Evolutionary conservation across 92 coral and sea anemone genomes (phyloP), one percentile per base, ranked within the genome.

Genomic region (Porites lobata): DNA sequence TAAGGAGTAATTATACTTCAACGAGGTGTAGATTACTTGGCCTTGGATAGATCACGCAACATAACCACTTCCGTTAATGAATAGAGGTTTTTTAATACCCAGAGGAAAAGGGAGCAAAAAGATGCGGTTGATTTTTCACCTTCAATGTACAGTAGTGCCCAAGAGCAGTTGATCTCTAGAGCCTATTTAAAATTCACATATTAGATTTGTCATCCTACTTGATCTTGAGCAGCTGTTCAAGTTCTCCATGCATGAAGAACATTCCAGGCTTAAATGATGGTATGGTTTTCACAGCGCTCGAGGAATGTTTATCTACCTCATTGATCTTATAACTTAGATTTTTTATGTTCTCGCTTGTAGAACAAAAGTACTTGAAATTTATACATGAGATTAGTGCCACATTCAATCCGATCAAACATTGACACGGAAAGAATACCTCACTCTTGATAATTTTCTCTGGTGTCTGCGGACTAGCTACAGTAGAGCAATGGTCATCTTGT

Each of bases 301-400:
- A 47, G 87, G 80, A 73, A 74, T 84, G 80, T 21, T 84, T 84
- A 84, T 84, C 87, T 72, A 18, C 63, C 57, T 52, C 80, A 74
- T 72, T 32, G 87, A 84, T 84, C 87, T 43, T 73, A 62, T 59
- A 65, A 79, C 73, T 20, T 9, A 74, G 74, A 73, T 73, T 50
- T 84, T 84, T 84, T 20, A 72, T 58, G 80, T 68, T 38, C 86
- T 22, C 50, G 76, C 86, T 38, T 19, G 20, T n/a, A 21, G 21
- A 0, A 18, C 14, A 62, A 18, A 24, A 19, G 67, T 69, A 24
- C 77, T 81, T 81, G 85, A 81, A 82, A 32, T 53, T 12, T 10
- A 14, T 19, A 15, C 21, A 50, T 51, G 1, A 15, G 50, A 54
- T 54, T 22, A 76, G 18, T 76, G 65, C 15, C 9, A 53, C 14